Conservation (phyloP, 2,888 invertebrate genomes). For the Drosophila longiperda region DNA sequence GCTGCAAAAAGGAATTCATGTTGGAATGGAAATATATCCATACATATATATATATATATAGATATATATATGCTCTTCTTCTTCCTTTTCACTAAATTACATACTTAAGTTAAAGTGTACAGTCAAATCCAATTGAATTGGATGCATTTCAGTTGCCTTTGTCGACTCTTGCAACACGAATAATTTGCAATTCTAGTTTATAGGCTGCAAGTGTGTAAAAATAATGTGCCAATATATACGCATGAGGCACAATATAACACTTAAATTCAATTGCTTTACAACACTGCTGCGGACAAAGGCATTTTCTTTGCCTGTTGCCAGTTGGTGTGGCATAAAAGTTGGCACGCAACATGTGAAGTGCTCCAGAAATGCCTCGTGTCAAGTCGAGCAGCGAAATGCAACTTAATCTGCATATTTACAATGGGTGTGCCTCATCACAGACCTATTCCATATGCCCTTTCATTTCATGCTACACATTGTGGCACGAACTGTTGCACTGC, state of each 20-base stretch:
- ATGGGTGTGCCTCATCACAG: background rate
- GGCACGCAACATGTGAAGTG: background rate
- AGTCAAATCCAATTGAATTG: background rate
- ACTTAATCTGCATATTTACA: background rate
- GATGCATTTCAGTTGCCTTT: background rate
- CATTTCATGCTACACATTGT: constrained; percentile 72
- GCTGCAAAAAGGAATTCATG: constrained; percentile 38
- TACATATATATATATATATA: no score
- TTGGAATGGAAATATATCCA: no score
- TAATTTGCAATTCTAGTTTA: background rate
- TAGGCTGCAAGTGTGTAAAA: background rate
- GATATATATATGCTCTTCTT: background rate
- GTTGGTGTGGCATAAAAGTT: background rate
- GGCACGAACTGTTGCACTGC: constrained; percentile 28
- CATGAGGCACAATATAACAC: background rate
- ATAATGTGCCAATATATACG: background rate
- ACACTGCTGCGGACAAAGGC: background rate
- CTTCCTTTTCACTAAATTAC: background rate
- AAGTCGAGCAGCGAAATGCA: background rate
- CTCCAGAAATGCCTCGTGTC: background rate
- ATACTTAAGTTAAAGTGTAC: background rate
- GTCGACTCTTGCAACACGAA: background rate
- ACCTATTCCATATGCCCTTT: constrained; percentile 38
- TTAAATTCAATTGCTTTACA: background rate
- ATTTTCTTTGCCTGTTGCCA: background rate